Base-by-base conservation (phyloP, 1,140 invertebrate genomes). In the Helicoverpa zea region DNA sequence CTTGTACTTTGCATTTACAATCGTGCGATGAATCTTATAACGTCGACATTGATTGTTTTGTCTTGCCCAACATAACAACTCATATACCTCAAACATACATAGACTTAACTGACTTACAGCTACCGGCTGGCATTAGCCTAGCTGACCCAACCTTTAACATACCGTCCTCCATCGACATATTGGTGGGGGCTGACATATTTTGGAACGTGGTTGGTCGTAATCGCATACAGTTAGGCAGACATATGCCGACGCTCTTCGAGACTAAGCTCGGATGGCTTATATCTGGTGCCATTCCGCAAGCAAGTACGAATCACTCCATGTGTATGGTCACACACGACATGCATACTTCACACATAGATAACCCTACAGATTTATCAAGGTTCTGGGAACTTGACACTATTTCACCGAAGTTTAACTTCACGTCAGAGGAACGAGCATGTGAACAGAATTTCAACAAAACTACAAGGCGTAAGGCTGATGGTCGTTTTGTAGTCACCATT, bases 401-500 rank as follows among this genome's bases (percentile, higher is more conserved):
- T 66, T 56, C 79, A 30, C 2, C 23, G 10, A 72, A 54, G 59
- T 54, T 79, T 51, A 75, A 70, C 11, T 49, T 76, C 14, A 61
- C 82, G 5, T 51, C 47, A 61, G 80, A 82, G 23, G 78, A 84
- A 81, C 70, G 79, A 3, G 80, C 78, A 23, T 88, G 86, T 12
- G 86, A 88, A 75, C 72, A 81, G 10, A 81, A 79, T 61, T 88
- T 84, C 35, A 29, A 56, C 5, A 3, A 56, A 59, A 85, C 82
- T 12, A 87, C 86, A 3, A 59, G 51, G 35, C 82, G 86, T 7
- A 68, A 82, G 14, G 30, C 54, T 11, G 64, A 81, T 49, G 86
- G 84, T 74, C 72, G 81, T n/a, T 88, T 88, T 81, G 66, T 79
- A 64, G 84, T 88, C 18, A 76, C 82, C 18, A 84, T 86, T 58